These are phyloP conservation scores for Latrodectus geometricus DNA, from an alignment of 1,140 invertebrate genomes.

Conservation along the genomic window DNA sequence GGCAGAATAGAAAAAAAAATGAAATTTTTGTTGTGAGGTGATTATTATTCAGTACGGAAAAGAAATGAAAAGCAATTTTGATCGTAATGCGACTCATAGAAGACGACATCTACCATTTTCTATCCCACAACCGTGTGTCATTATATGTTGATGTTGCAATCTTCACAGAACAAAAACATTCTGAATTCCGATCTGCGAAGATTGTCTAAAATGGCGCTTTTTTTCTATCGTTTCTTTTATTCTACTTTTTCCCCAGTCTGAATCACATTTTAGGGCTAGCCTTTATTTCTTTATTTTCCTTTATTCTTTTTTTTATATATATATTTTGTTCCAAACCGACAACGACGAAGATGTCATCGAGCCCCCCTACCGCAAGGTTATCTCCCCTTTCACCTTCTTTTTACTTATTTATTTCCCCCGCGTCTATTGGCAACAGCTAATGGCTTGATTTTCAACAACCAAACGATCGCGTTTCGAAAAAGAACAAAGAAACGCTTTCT, in stretches of 20 bases:
- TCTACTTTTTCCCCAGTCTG: background rate
- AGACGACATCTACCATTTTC: constrained; percentile 24
- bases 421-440: constrained; percentile 44
- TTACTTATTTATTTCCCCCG: constrained; percentile 25
- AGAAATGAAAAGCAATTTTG: constrained; percentile 38
- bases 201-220: constrained; percentile 34
- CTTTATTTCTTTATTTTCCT: constrained; percentile 3
- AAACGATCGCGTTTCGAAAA: constrained; percentile 35
- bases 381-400: constrained; percentile 11
- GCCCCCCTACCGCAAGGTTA: constrained; percentile 14
- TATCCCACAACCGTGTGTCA: constrained; percentile 23
- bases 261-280: background rate
- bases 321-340: background rate
- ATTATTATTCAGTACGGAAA: constrained; percentile 36
- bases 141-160: constrained; percentile 49
- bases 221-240: background rate
- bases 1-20: background rate
- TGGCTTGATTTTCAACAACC: constrained; percentile 26
- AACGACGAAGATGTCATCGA: constrained; percentile 34
- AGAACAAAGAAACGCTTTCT: background rate
- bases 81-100: constrained; percentile 26
- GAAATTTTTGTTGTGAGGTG: constrained; percentile 8
- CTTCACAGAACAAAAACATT: constrained; percentile 32
- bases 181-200: constrained; percentile 43
- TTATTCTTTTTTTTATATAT: background rate